Conservation (phyloP, 1,140 invertebrate species). For the Dolichoris vasculosae region DNA sequence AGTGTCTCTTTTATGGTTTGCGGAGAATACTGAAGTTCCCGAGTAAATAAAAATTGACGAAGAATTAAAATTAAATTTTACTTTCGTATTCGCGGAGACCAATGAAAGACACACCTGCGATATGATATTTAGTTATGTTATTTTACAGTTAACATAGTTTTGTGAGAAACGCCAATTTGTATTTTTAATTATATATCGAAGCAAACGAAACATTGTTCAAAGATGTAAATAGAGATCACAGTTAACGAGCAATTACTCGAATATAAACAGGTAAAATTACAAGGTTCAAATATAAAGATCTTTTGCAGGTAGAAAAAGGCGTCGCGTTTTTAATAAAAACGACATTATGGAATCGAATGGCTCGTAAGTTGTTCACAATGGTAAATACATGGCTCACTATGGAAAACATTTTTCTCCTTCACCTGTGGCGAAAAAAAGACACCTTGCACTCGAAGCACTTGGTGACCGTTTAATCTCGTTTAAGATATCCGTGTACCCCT, state of each 20-base stretch:
- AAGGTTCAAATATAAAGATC: background rate
- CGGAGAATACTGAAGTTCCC: background rate
- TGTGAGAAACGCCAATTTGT: too few relatives aligned
- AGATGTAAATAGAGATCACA: background rate
- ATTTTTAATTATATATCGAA: too few relatives aligned
- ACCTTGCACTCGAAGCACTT: background rate
- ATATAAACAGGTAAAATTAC: background rate
- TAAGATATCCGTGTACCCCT: background rate
- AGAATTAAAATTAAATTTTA: background rate
- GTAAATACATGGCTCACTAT: too few relatives aligned
- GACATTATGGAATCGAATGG: too few relatives aligned
- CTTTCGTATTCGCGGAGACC: too few relatives aligned
- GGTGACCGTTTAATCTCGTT: slow-evolving; percentile 42
- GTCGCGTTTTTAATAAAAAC: too few relatives aligned
- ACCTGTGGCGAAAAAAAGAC: background rate
- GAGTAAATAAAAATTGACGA: background rate
- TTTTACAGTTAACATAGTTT: too few relatives aligned
- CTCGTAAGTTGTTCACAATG: too few relatives aligned
- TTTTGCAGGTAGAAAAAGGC: too few relatives aligned
- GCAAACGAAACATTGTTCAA: too few relatives aligned
- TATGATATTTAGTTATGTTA: too few relatives aligned
- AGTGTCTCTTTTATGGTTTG: slow-evolving; percentile 1
- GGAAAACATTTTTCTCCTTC: background rate
- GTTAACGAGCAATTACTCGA: background rate
- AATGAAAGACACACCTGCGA: too few relatives aligned